Evolutionary conservation across 2,113 vertebrate species (phyloP).

Genomic region (Donacobius atricapilla): DNA sequence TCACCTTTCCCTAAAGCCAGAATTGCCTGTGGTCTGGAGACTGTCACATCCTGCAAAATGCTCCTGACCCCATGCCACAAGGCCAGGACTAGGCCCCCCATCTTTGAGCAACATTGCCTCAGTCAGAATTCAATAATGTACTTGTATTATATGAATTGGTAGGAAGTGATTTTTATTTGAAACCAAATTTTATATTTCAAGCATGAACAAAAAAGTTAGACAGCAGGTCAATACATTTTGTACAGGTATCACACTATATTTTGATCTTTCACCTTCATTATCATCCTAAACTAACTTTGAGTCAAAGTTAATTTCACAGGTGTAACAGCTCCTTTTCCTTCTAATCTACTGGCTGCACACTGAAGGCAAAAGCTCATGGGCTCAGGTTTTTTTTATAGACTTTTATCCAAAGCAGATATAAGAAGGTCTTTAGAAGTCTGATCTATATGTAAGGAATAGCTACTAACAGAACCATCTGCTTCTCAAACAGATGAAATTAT

Average conservation of each 20-base stretch:
- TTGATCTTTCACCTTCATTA: neutral
- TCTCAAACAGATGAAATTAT: slow-evolving; percentile 7
- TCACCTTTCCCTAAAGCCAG: neutral
- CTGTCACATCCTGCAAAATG: neutral
- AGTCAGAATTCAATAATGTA: neutral
- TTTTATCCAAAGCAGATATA: neutral
- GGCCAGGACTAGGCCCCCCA: neutral
- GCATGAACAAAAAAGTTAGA: neutral
- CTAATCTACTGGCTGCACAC: neutral
- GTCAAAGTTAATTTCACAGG: neutral
- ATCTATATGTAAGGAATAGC: neutral
- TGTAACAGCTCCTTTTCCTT: neutral
- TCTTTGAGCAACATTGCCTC: neutral
- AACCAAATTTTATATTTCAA: neutral
- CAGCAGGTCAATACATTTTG: neutral
- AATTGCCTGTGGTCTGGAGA: neutral
- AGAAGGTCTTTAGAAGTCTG: slow-evolving; percentile 6
- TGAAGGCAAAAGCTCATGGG: neutral
- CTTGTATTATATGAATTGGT: neutral
- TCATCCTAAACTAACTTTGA: neutral
- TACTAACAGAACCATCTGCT: slow-evolving; percentile 8
- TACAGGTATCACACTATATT: neutral
- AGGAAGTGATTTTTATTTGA: neutral
- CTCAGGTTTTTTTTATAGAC: neutral
- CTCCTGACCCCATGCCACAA: neutral